Conservation (phyloP, 2,113 vertebrate species). For the Sorex araneus region DNA sequence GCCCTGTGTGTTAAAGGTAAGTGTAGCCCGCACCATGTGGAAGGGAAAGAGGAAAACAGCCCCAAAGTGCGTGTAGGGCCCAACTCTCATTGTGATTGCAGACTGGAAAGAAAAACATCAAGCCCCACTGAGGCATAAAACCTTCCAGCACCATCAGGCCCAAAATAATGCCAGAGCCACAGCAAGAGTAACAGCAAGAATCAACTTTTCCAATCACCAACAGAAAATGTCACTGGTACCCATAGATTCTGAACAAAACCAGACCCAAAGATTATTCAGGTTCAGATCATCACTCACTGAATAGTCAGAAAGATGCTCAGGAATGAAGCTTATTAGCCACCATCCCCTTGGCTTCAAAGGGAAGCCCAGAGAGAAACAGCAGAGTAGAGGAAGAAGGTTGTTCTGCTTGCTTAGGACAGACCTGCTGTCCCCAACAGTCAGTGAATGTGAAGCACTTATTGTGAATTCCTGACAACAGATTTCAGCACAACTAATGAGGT, state of each 20-base stretch:
- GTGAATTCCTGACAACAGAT: slow-evolving; percentile 71
- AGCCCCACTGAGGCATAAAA: not conserved
- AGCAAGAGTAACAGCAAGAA: not conserved
- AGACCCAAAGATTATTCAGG: slow-evolving; percentile 15
- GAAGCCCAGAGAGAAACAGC: not conserved
- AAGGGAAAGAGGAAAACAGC: not conserved
- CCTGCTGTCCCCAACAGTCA: slow-evolving; percentile 29
- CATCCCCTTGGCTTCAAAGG: slow-evolving; percentile 33
- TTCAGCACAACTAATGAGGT: slow-evolving; percentile 80
- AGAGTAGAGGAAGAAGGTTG: not conserved
- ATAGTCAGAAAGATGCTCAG: slow-evolving; percentile 49
- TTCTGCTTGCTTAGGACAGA: not conserved
- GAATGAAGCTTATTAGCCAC: slow-evolving; percentile 25
- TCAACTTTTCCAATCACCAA: not conserved
- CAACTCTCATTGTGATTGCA: not conserved
- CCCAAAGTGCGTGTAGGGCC: not conserved
- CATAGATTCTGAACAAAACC: slow-evolving; percentile 41
- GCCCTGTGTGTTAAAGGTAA: not conserved
- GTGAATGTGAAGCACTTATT: slow-evolving; percentile 40
- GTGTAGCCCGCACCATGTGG: not conserved
- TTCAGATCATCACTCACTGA: not conserved
- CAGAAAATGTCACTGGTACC: not conserved
- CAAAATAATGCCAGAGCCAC: not conserved
- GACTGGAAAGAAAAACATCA: not conserved
- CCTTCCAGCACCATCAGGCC: not conserved